phyloP scores from a whole-genome alignment of 2,113 vertebrate genomes.

The Oxyura jamaicensis region DNA sequence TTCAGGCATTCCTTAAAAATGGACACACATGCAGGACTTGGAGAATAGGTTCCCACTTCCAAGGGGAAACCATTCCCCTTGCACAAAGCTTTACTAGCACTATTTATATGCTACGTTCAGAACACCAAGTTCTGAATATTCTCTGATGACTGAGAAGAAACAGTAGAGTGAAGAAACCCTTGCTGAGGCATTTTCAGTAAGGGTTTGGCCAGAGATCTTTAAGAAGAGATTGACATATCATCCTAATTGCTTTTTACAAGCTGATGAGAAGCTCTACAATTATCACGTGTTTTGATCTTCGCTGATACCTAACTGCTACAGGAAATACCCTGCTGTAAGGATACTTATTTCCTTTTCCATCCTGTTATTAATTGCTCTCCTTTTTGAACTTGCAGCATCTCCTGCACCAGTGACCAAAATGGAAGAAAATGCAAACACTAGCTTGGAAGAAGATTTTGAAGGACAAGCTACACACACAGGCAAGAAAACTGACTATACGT shows the following conservation, averaged over 20 bases:
- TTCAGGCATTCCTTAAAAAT: not conserved
- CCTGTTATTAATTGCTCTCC: not conserved
- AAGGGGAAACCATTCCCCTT: not conserved
- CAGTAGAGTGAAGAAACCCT: not conserved
- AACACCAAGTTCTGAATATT: not conserved
- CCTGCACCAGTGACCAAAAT: constrained; percentile 51
- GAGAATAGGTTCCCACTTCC: not conserved
- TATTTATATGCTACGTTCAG: not conserved
- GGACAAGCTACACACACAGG: constrained; percentile 89
- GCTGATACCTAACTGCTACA: not conserved
- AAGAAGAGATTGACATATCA: not conserved
- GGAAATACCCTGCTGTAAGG: not conserved
- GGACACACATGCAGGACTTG: not conserved
- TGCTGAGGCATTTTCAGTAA: not conserved
- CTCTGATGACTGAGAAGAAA: not conserved
- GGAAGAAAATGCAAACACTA: constrained; percentile 75
- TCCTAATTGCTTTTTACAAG: not conserved
- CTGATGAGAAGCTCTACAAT: not conserved
- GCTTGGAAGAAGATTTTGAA: constrained; percentile 85
- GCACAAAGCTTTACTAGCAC: not conserved
- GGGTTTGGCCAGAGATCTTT: not conserved
- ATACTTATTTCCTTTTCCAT: not conserved
- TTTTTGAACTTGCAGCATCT: constrained; percentile 33
- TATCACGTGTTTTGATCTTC: not conserved
- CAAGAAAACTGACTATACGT: constrained; percentile 59